Conservation (phyloP, 2,797 vertebrate species). For the Sebastes minor region DNA sequence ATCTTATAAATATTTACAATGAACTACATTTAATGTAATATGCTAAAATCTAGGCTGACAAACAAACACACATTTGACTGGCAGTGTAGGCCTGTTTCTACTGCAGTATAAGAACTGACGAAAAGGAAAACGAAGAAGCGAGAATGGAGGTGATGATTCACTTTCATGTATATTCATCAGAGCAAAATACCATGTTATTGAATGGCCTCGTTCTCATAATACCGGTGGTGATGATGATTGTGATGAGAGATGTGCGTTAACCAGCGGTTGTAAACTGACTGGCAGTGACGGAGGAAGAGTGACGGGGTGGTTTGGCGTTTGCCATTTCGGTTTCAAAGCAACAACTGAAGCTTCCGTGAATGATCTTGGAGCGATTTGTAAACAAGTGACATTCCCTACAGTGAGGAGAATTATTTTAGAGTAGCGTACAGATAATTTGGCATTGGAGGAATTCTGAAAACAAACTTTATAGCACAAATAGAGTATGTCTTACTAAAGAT, state of each 20-base stretch:
- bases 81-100: constrained; percentile 32
- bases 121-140: constrained; percentile 47
- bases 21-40: not conserved
- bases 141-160: constrained; percentile 63
- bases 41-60: not conserved
- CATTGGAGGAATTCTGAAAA: not conserved
- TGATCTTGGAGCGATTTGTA: constrained; percentile 15
- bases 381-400: constrained; percentile 2
- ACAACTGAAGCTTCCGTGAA: constrained; percentile 42
- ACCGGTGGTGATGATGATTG: not conserved
- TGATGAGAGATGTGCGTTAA: constrained; percentile 7
- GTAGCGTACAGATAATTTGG: not conserved
- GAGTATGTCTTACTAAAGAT: not conserved
- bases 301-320: constrained; percentile 11
- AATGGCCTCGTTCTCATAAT: constrained; percentile 15
- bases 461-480: not conserved
- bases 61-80: constrained; percentile 1
- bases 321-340: constrained; percentile 50
- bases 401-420: not conserved
- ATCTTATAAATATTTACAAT: not conserved
- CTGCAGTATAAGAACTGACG: constrained; percentile 27
- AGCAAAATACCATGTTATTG: not conserved
- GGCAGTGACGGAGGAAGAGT: constrained; percentile 45
- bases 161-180: constrained; percentile 42
- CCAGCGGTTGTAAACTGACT: constrained; percentile 36